A percentile compares a stretch with the other conserved stretches of the same genome.
Conservation (phyloP, 2,888 invertebrate species). For the Aphelenchoides bicaudatus region DNA sequence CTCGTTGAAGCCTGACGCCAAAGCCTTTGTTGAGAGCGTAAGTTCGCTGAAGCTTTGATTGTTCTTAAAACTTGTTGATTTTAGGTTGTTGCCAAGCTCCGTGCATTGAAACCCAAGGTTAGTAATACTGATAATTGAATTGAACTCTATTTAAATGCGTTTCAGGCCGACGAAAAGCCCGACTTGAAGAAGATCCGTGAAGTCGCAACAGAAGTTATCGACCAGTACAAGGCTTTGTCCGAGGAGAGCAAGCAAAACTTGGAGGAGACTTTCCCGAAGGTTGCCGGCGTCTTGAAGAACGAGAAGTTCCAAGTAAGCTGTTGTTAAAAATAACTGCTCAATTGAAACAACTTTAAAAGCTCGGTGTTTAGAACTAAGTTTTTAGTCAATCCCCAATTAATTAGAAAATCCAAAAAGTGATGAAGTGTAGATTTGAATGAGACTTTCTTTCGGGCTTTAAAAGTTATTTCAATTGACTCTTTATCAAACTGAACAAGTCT, state of each 20-base stretch:
- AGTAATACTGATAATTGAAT: too few species aligned
- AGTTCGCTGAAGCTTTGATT: conserved; percentile 19
- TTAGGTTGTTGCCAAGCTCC: conserved; percentile 45
- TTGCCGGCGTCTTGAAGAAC: conserved; percentile 51
- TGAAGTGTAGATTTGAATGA: too few species aligned
- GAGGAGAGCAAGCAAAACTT: conserved; percentile 49
- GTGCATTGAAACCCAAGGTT: conserved; percentile 44
- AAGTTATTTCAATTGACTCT: neutral
- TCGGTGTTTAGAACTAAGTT: too few species aligned
- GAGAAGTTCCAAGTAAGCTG: conserved; percentile 28
- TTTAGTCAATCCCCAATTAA: too few species aligned
- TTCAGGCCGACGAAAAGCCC: conserved; percentile 56
- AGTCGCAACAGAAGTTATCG: conserved; percentile 35
- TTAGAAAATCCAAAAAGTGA: too few species aligned
- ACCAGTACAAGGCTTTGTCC: conserved; percentile 43
- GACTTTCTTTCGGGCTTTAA: too few species aligned
- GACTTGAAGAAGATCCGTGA: conserved; percentile 39
- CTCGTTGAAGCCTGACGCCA: conserved; percentile 46
- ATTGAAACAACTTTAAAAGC: too few species aligned
- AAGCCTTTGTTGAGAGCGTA: conserved; percentile 49
- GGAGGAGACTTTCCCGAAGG: conserved; percentile 50
- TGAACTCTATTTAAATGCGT: too few species aligned
- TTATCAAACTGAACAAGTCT: neutral
- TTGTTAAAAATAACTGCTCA: too few species aligned
- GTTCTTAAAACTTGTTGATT: conserved; percentile 1